Evolutionary conservation across 2,797 vertebrate genomes (phyloP), one percentile per base, ranked within the genome.

Genomic region (Myoxocephalus aenaeus): DNA sequence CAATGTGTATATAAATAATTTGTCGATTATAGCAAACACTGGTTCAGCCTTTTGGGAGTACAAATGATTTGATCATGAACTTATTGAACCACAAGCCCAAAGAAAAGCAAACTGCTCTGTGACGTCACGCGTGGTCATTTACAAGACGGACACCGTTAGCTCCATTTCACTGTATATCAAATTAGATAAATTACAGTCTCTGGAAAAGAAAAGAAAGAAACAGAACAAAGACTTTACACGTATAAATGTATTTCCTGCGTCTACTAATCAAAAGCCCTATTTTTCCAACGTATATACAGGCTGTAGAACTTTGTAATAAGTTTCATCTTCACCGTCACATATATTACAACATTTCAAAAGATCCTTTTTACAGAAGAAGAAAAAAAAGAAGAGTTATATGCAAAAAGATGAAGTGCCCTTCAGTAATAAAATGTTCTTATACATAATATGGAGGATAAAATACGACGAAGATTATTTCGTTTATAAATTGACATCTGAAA

Each of bases 301-400:
- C 93, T 96, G 95, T 95, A 96, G 96, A 97, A 97, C 85, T 90
- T 94, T 95, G 91, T 94, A 96, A 97, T 97, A 96, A 87, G 93
- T 95, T 92, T 93, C 87, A 85, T 94, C 93, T 94, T 92, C 94
- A 96, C 94, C 95, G 94, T 96, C 94, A 96, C 93, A 95, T 96
- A 96, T 96, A 95, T 96, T 96, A 96, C 95, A 96, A 95, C 95
- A 94, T 96, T 95, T 95, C 94, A 92, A 93, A 96, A 96, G 87
- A 90, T 94, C 90, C 94, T 94, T 90, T 96, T 92, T 95, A 96
- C 93, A 97, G 90, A 97, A 88, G 96, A 97, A 84, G 32, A 96
- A 97, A 22, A 84, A 48, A 96, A 97, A 22, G 4, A 11, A 97
- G 95, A 96, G 94, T 94, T 92, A 94, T 94, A 95, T 93, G 94